phyloP scores from a whole-genome alignment of 2,113 vertebrate genomes.

The Fukomys damarensis region DNA sequence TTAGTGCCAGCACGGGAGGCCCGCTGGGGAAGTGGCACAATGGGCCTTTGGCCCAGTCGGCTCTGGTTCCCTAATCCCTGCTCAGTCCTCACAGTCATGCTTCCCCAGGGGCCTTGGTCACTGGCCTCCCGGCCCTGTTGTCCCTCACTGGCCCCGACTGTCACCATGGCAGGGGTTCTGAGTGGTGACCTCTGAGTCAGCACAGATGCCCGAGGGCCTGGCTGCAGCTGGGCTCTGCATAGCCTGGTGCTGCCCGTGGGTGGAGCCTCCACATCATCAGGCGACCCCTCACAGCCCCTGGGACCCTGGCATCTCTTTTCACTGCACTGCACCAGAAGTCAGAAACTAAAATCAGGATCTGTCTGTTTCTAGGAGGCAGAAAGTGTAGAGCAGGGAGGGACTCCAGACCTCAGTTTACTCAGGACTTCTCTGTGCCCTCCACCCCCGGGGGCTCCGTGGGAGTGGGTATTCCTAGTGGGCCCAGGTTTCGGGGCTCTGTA shows the following conservation, averaged over 20 bases:
- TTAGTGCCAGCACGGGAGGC: background rate
- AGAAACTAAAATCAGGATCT: background rate
- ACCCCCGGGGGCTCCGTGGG: background rate
- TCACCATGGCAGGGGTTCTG: too few relatives aligned
- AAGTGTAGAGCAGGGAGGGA: rapidly evolving
- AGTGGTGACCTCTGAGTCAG: too few relatives aligned
- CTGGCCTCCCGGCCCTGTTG: background rate
- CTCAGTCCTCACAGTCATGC: rapidly evolving
- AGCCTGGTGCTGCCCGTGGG: background rate
- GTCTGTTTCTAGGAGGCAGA: background rate
- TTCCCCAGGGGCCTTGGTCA: background rate
- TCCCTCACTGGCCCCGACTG: background rate
- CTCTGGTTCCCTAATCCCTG: conserved; percentile 38
- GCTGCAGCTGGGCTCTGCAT: background rate
- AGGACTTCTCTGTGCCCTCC: background rate
- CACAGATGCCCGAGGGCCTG: rapidly evolving
- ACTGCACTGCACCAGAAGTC: background rate
- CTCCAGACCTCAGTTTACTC: background rate
- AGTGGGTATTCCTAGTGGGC: background rate
- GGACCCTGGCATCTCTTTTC: rapidly evolving
- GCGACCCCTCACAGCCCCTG: rapidly evolving
- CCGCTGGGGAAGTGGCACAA: background rate
- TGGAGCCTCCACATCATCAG: background rate
- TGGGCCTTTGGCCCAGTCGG: background rate
- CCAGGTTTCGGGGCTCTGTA: rapidly evolving